Conservation (phyloP, 2,797 vertebrate species). For the Triplophysa bombifrons region DNA sequence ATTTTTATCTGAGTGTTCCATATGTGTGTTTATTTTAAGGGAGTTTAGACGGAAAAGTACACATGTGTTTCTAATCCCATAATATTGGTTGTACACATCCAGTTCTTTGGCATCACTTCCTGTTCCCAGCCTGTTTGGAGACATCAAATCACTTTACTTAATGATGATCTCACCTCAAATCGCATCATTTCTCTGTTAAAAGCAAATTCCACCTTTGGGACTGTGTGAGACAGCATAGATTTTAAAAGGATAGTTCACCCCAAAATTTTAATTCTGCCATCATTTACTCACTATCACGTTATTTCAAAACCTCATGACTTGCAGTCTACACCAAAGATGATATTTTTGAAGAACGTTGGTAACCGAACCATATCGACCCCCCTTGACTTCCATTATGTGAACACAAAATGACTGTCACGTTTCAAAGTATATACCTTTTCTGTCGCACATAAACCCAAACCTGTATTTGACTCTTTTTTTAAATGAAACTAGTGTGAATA, state of each 20-base stretch:
- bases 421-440: no score
- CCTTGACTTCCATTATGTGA: no score
- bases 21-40: background rate
- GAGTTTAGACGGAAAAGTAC: constrained; percentile 12
- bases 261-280: no score
- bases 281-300: no score
- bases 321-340: no score
- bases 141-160: constrained; percentile 8
- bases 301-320: no score
- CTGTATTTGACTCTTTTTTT: no score
- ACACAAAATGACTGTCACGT: no score
- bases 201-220: background rate
- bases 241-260: background rate
- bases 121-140: constrained; percentile 2
- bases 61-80: constrained; percentile 1
- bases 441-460: no score
- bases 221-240: background rate
- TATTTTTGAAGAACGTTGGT: no score
- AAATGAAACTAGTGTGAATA: no score
- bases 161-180: constrained; percentile 18
- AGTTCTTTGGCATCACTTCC: constrained; percentile 24
- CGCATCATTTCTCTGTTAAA: background rate
- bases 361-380: no score
- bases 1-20: constrained; percentile 16
- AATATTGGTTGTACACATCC: background rate